These are phyloP conservation scores for Bos taurus DNA, from an alignment of 2,113 vertebrate genomes.

Conservation along the genomic window DNA sequence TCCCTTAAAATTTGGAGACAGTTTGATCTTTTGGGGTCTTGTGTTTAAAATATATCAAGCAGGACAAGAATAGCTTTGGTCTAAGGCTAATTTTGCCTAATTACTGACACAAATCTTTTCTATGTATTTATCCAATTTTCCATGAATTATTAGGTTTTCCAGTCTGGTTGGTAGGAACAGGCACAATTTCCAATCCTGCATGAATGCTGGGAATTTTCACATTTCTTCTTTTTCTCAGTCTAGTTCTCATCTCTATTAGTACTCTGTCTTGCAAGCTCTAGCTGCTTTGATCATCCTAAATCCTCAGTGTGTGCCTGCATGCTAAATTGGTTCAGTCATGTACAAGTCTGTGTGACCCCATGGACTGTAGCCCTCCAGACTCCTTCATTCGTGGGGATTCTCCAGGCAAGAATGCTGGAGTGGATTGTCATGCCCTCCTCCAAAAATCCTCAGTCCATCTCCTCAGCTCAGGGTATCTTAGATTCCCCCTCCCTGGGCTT, in stretches of 20 bases:
- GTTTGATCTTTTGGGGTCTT: neutral
- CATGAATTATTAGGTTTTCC: neutral
- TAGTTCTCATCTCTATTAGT: neutral
- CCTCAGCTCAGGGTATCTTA: neutral
- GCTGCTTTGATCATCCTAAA: neutral
- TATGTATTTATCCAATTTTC: neutral
- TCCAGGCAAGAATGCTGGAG: neutral
- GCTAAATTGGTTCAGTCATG: neutral
- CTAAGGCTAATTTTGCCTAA: neutral
- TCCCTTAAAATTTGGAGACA: neutral
- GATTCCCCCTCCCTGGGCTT: too few species aligned
- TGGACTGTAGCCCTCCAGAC: neutral
- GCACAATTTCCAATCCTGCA: neutral
- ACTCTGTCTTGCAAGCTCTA: neutral
- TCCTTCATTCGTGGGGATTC: neutral
- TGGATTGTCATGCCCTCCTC: neutral
- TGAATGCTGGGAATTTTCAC: neutral
- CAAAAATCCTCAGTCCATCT: neutral
- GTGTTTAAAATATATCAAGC: neutral
- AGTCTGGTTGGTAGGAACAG: neutral
- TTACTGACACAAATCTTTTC: neutral
- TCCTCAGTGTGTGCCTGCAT: fast-evolving
- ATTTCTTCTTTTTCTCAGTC: neutral
- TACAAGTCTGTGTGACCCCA: neutral
- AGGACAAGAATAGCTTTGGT: neutral